phyloP scores from a whole-genome alignment of 2,113 vertebrate genomes.

The Ophthalmolycus amberensis region DNA sequence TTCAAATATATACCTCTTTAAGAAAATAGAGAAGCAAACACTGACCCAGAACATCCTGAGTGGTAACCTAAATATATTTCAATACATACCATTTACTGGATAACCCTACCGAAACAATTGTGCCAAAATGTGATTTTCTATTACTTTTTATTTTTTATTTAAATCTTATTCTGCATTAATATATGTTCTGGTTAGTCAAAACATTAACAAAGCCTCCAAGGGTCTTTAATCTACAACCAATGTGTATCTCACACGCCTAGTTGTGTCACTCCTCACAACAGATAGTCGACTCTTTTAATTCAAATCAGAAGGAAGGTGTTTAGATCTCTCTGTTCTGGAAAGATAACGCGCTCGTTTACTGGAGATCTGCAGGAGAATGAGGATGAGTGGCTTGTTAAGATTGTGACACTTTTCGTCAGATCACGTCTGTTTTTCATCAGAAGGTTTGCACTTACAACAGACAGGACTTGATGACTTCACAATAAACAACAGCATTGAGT shows the following conservation, averaged over 20 bases:
- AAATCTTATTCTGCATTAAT: neutral
- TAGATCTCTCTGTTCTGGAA: conserved; percentile 9
- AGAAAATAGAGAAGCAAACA: neutral
- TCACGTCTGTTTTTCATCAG: conserved; percentile 9
- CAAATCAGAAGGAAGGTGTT: conserved; percentile 24
- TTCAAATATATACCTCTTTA: neutral
- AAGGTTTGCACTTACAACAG: neutral
- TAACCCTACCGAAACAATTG: neutral
- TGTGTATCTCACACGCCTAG: conserved; percentile 33
- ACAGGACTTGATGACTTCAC: neutral
- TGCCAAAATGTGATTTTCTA: neutral
- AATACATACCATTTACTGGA: neutral
- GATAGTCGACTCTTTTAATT: conserved; percentile 21
- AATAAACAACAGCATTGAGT: conserved; percentile 10
- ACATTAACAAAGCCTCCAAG: neutral
- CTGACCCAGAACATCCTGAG: neutral
- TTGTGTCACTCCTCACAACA: conserved; percentile 1
- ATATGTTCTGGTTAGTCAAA: neutral
- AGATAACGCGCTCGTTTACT: conserved; percentile 25
- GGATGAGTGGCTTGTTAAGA: conserved; percentile 33
- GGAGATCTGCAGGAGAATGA: conserved; percentile 6
- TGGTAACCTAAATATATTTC: neutral
- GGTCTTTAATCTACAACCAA: conserved; percentile 36
- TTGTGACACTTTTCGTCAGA: conserved; percentile 5
- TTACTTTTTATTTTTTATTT: neutral